Evolutionary conservation across 2,888 invertebrate genomes (phyloP), one percentile per base, ranked within the genome.

Genomic region (Slavum lentiscoides): DNA sequence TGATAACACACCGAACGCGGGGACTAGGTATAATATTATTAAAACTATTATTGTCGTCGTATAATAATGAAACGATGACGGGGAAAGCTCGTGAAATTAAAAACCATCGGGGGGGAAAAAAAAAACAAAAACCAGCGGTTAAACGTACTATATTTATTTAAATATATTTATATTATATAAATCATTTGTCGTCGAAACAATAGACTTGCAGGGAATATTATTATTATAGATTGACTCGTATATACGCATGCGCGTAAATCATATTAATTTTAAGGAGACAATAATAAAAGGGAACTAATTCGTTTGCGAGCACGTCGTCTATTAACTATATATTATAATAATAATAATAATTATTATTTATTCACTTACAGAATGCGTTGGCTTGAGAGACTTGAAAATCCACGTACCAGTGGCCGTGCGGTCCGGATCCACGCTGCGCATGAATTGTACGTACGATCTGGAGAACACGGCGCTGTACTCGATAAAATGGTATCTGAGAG

Each of bases 401-500:
- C 58, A 75, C 67, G 89, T 89, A 30, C 89, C 90, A 0, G 87
- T 88, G 37, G 90, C 89, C 1, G 89, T 90, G n/a, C 87, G 88
- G 74, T 88, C 89, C 0, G 90, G 90, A 0, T 88, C 89, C 83
- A 86, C 88, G 1, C 89, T 89, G 2, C 86, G 88, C 19, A 86
- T 90, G 83, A 86, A 88, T 23, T 89, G 90, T 84, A 87, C 89
- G 49, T 90, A 90, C 85, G 90, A 90, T 86, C 86, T 90, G 85
- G 90, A 90, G 83, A 89, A 89, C 82, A 91, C 91, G 0, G 89
- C 90, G 0, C 89, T 93, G 9, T 93, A 93, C 87, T 91, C 92
- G 83, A 91, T 93, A 85, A 90, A 92, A 86, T 93, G 93, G 93
- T 93, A 92, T 87, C 88, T 91, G 82, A 91, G 91, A 6, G 90